A percentile compares a stretch with the other conserved stretches of the same genome.
phyloP scores from a whole-genome alignment of 2,113 vertebrate genomes.

The Rattus norvegicus region GRCr8 NC_086024.1:7958001-7958500 shows the following conservation, averaged over 20 bases:
- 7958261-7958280: background rate
- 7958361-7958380: background rate
- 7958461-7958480: background rate
- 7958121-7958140: no score
- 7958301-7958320: background rate
- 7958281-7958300: background rate
- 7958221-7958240: background rate
- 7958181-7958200: background rate
- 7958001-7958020: background rate
- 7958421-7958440: background rate
- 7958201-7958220: background rate
- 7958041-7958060: background rate
- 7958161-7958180: background rate
- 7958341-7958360: background rate
- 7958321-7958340: background rate
- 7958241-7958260: background rate
- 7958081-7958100: background rate
- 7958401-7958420: background rate
- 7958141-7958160: background rate
- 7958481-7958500: background rate
- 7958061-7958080: background rate
- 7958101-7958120: background rate
- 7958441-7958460: background rate
- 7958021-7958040: background rate
- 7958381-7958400: background rate